Conservation (phyloP, 2,113 vertebrate genomes). For the Barbus barbus region DNA sequence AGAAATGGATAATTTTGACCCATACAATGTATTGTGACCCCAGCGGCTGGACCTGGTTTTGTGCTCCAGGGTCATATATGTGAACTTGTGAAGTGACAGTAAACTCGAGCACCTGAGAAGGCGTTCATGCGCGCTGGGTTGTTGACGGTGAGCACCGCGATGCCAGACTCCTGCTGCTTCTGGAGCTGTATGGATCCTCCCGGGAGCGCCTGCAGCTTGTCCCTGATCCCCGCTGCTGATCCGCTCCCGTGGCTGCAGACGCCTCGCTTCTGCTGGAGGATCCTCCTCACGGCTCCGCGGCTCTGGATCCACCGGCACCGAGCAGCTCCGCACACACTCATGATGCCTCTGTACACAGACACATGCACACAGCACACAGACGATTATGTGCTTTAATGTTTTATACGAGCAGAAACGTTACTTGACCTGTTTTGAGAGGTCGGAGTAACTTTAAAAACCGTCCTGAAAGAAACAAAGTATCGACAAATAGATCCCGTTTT, state of each 20-base stretch:
- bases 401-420: no score
- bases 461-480: not conserved
- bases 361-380: no score
- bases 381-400: no score
- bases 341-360: slow-evolving; percentile 77
- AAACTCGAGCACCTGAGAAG: slow-evolving; percentile 83
- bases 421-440: no score
- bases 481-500: slow-evolving; percentile 1
- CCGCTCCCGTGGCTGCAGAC: slow-evolving; percentile 74
- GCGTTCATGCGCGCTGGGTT: slow-evolving; percentile 91
- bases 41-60: no score
- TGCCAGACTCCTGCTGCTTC: slow-evolving; percentile 80
- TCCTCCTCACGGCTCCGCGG: slow-evolving; percentile 55
- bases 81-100: no score
- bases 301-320: no score
- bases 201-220: slow-evolving; percentile 79
- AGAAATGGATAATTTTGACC: no score
- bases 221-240: slow-evolving; percentile 78
- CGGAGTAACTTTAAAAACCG: slow-evolving; percentile 18
- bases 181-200: slow-evolving; percentile 87
- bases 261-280: slow-evolving; percentile 66
- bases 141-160: slow-evolving; percentile 88
- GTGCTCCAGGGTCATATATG: no score
- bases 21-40: no score
- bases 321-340: slow-evolving; percentile 72